phyloP scores from a whole-genome alignment of 2,797 vertebrate genomes.

The Acanthurus lineatus region DNA sequence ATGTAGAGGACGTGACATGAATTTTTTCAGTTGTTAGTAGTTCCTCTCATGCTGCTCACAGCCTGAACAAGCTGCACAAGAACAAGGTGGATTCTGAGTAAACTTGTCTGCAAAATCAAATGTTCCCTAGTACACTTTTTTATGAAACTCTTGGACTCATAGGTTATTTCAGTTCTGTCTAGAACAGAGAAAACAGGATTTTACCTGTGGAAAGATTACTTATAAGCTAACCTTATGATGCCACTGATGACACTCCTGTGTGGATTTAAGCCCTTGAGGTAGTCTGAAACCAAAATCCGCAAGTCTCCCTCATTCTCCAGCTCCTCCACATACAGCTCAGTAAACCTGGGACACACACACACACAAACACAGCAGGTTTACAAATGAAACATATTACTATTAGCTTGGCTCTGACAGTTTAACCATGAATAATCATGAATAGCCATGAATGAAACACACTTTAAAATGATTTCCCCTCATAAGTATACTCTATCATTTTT shows the following conservation, averaged over 20 bases:
- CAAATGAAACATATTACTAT: neutral
- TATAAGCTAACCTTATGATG: slow-evolving; percentile 90
- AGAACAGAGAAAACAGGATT: neutral
- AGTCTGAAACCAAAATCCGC: slow-evolving; percentile 92
- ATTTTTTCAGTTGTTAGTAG: neutral
- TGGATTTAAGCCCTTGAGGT: slow-evolving; percentile 91
- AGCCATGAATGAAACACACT: no score
- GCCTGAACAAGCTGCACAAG: neutral
- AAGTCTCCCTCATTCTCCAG: slow-evolving; percentile 93
- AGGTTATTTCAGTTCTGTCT: neutral
- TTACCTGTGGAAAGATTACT: neutral
- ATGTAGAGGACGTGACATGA: no score
- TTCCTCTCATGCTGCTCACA: neutral
- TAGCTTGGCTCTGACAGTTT: no score
- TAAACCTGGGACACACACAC: slow-evolving; percentile 86
- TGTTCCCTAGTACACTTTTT: neutral
- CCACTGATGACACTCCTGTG: slow-evolving; percentile 89
- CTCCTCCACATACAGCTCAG: slow-evolving; percentile 97
- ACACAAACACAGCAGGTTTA: neutral
- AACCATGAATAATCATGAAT: no score
- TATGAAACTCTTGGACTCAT: neutral
- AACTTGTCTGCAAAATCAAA: neutral
- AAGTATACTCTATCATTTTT: neutral
- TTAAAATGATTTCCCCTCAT: neutral
- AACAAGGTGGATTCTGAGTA: neutral